Evolutionary conservation across 2,888 invertebrate species (phyloP), one percentile per base, ranked within the genome.

Genomic region (Pollenia angustigena): DNA sequence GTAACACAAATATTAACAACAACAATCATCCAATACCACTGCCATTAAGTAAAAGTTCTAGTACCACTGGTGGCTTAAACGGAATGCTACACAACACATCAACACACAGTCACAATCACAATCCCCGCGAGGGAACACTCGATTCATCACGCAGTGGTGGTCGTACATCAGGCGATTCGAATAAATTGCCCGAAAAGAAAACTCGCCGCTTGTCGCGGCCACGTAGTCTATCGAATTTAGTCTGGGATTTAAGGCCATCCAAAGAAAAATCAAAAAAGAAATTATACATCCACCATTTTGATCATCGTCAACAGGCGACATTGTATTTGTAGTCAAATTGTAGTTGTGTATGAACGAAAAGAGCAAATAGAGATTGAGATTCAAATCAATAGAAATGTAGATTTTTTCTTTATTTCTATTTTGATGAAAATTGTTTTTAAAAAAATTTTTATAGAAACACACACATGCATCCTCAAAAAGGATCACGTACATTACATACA

Each of bases 101-200:
- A 48, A 12, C 79, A 52, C 52, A 87, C 85, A 74, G 86, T 74
- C 64, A 86, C 75, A 83, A 91, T 82, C 92, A 92, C 46, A 92
- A 92, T 89, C 92, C 93, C 76, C 94, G 96, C 54, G 96, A 96
- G 91, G 97, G 97, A 0, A 97, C 97, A n/a, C 94, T 98, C 88
- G 97, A 97, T 91, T 98, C 97, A 52, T 97, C 97, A 92, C 97
- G 97, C 93, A 97, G 97, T 42, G 97, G 97, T 50, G 97, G 97
- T 1, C 95, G 97, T 78, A 97, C 97, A 7, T 97, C 97, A 12
- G 97, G 97, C 2, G 97, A 97, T 93, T 97, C 97, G 6, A 92
- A 92, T 85, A 97, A 97, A 92, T 94, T 97, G 91, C 97, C 97
- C 78, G 97, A 97, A 91, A 97, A 97, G 92, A 94, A 97, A 91